These are phyloP conservation scores for Mareca penelope DNA, from an alignment of 2,797 vertebrate species.

Conservation along the genomic window DNA sequence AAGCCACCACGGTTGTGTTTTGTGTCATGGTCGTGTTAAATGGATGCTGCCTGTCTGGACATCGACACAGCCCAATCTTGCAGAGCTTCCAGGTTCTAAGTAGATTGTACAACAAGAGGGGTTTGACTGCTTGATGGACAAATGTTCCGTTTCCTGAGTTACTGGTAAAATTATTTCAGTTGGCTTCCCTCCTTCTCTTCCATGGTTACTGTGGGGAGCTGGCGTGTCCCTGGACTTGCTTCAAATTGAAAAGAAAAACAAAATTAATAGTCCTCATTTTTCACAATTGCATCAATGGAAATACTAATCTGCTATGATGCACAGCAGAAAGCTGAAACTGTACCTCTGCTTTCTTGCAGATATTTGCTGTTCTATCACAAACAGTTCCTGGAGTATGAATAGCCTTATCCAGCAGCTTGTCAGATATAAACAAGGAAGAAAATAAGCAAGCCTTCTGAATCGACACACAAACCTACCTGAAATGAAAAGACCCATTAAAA, in stretches of 20 bases:
- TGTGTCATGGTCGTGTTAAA: background rate
- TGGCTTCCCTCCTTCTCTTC: background rate
- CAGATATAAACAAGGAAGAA: conserved; percentile 66
- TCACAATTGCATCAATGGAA: background rate
- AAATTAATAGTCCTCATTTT: background rate
- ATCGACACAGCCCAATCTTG: background rate
- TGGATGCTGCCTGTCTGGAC: background rate
- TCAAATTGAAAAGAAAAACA: background rate
- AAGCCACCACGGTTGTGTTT: background rate
- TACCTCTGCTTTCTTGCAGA: conserved; percentile 73
- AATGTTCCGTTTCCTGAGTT: background rate
- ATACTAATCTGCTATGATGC: accelerated
- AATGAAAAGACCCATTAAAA: conserved; percentile 75
- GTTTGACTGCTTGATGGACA: background rate
- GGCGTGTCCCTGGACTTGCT: background rate
- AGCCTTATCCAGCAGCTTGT: conserved; percentile 76
- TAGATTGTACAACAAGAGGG: background rate
- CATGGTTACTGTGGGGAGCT: background rate
- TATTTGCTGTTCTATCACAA: conserved; percentile 99
- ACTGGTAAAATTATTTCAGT: background rate
- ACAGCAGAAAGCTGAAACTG: background rate
- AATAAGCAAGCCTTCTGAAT: conserved; percentile 74
- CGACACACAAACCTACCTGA: conserved; percentile 88
- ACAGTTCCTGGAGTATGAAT: conserved; percentile 98
- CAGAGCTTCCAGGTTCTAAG: background rate